phyloP scores from a whole-genome alignment of 2,113 vertebrate species.

The Megaleporinus macrocephalus region DNA sequence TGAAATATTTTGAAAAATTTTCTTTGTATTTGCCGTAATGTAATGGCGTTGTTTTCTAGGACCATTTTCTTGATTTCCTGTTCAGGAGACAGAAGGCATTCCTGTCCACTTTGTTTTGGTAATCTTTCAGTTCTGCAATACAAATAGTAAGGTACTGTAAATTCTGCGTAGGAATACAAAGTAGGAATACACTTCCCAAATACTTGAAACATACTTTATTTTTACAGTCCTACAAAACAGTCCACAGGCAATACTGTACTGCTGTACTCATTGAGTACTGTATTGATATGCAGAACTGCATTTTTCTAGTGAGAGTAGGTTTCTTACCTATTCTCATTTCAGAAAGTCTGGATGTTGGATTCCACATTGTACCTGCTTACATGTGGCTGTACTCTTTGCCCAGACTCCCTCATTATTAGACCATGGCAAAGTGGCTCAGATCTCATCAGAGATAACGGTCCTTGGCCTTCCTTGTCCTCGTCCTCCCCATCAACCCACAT shows the following conservation, averaged over 20 bases:
- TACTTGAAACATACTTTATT: constrained; percentile 33
- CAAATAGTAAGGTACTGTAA: constrained; percentile 33
- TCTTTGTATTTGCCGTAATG: not conserved
- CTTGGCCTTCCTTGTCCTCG: not conserved
- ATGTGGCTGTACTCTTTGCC: not conserved
- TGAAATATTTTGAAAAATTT: not conserved
- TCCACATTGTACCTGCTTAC: constrained; percentile 11
- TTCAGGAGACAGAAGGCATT: not conserved
- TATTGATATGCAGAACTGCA: not conserved
- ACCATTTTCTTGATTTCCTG: not conserved
- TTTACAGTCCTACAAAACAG: constrained; percentile 33
- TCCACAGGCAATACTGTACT: not conserved
- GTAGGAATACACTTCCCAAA: constrained; percentile 28
- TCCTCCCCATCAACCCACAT: no score
- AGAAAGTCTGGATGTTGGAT: constrained; percentile 5
- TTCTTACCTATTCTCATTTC: constrained; percentile 33
- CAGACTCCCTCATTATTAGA: no score
- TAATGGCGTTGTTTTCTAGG: constrained; percentile 8
- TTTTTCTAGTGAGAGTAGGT: not conserved
- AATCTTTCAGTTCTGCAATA: constrained; percentile 6
- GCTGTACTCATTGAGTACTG: constrained; percentile 10
- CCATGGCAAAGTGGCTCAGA: not conserved
- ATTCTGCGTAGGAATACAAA: constrained; percentile 20
- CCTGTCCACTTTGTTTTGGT: not conserved
- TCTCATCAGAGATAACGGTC: not conserved